A percentile compares a stretch with the other conserved stretches of the same genome.
These are phyloP conservation scores for Paralichthys olivaceus DNA, from an alignment of 2,113 vertebrate genomes.

Conservation along the genomic window DNA sequence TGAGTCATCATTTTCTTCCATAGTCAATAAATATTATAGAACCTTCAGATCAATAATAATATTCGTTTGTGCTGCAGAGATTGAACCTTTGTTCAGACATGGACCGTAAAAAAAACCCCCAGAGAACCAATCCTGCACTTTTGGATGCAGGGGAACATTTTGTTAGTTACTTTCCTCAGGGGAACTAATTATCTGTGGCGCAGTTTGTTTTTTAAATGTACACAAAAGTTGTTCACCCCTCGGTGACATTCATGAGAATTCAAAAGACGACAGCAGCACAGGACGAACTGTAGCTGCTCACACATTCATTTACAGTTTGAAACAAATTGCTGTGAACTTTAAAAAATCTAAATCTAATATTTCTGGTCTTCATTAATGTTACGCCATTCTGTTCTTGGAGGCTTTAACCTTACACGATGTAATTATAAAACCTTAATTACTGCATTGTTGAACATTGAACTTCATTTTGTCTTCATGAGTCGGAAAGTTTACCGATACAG, in stretches of 20 bases:
- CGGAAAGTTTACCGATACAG: no score
- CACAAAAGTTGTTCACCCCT: slow-evolving; percentile 16
- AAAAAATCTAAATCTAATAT: no score
- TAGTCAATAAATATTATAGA: neutral
- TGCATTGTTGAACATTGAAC: no score
- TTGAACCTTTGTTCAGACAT: neutral
- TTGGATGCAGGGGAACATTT: slow-evolving; percentile 3
- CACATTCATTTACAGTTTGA: neutral
- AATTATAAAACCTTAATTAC: no score
- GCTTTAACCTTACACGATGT: no score
- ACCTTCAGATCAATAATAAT: neutral
- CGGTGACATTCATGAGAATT: slow-evolving; percentile 15
- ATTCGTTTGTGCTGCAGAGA: neutral
- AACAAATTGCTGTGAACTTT: neutral
- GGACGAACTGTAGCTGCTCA: slow-evolving; percentile 12
- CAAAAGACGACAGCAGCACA: neutral
- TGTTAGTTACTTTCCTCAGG: slow-evolving; percentile 12
- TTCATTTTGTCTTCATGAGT: no score
- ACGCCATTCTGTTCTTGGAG: no score
- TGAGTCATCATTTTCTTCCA: neutral
- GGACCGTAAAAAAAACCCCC: neutral
- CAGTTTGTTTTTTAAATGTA: slow-evolving; percentile 44
- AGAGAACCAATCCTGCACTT: neutral
- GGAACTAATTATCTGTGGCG: slow-evolving; percentile 43
- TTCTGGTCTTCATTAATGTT: no score